These are phyloP conservation scores for Phyllostomus discolor DNA, from an alignment of 2,113 vertebrate species.

Conservation along the genomic window DNA sequence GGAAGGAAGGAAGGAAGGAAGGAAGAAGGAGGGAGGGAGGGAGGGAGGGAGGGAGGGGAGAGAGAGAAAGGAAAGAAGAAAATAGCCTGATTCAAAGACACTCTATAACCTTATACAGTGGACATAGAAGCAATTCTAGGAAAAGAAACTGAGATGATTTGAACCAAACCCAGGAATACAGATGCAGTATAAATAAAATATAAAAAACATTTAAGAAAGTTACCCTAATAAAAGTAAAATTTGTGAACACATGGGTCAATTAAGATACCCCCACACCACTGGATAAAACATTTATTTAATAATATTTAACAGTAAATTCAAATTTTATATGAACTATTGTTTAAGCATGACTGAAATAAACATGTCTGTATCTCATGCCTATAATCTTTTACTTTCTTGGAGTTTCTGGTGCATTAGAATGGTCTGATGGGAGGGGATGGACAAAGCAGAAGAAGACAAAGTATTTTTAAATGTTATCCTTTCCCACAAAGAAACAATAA, in stretches of 20 bases:
- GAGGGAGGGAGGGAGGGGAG: not conserved
- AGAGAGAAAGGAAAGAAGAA: not conserved
- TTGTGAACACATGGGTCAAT: not conserved
- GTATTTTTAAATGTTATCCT: not conserved
- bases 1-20: too few relatives aligned
- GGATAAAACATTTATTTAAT: not conserved
- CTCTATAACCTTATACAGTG: not conserved
- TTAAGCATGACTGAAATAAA: not conserved
- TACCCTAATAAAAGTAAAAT: not conserved
- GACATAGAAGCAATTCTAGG: not conserved
- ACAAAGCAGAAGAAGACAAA: not conserved
- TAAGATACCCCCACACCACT: not conserved
- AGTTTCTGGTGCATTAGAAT: not conserved
- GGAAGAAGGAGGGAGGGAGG: too few relatives aligned
- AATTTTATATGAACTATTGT: not conserved
- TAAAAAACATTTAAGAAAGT: not conserved
- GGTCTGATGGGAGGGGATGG: fast-evolving
- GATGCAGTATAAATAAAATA: not conserved
- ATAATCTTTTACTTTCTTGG: not conserved
- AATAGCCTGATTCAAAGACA: not conserved
- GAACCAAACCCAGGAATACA: not conserved
- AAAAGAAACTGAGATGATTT: not conserved
- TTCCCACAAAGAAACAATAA: not conserved
- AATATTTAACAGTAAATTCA: not conserved
- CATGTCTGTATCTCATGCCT: not conserved